Evolutionary conservation across 2,888 invertebrate genomes (phyloP), one percentile per base, ranked within the genome.

Genomic region (Crepidodera aurea): DNA sequence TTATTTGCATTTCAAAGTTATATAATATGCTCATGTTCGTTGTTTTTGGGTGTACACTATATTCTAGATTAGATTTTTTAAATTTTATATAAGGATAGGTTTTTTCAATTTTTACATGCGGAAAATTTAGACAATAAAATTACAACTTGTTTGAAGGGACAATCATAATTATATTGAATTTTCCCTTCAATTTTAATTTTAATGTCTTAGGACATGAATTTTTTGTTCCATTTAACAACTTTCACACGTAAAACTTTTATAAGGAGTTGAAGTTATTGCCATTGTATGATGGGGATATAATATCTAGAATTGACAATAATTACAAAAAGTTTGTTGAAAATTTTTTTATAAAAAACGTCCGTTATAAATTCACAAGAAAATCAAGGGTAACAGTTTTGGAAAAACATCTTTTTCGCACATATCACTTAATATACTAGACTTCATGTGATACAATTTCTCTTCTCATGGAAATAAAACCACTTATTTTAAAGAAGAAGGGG

Each of bases 271-370:
- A 46, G 8, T 37, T 37, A 5, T 34, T 7, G 7, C 25, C 7
- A 39, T 39, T 39, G 39, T 8, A 39, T 10, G 39, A 39, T n/a
- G n/a, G 39, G 44, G n/a, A 44, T 13, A 34, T 34, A 32, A n/a
- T 25, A 61, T 40, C 50, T 61, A 61, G 51, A 61, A 56, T 37
- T 51, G 61, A 61, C 61, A 61, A 61, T 61, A 61, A 61, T 51
- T 50, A 37, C 40, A 51, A 53, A 50, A 60, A 32, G n/a, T 19
- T 19, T 10, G 16, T 39, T 4, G 25, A 39, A 53, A 53, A 39
- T 19, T 39, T 12, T n/a, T n/a, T n/a, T n/a, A n/a, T n/a, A 4
- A 39, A 53, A 27, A 53, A 12, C 22, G 8, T 27, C 8, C 13
- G 7, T 13, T 22, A 42, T 4, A 10, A 12, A 1, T 10, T 15